These are phyloP conservation scores for Sarcophaga bullata DNA, from an alignment of 1,140 invertebrate species.

Conservation along the genomic window DNA sequence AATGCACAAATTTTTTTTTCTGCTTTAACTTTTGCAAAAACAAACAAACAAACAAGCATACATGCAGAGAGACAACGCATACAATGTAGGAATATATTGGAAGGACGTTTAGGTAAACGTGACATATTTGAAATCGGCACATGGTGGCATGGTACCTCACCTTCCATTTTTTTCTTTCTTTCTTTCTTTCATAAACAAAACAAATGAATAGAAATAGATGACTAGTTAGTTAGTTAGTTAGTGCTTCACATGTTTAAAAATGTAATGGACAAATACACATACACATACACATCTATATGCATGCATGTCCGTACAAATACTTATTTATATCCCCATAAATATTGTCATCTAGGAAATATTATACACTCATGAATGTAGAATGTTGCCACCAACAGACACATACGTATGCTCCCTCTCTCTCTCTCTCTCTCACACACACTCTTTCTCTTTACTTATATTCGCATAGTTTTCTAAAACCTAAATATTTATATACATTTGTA, in stretches of 20 bases:
- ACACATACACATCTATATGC: slow-evolving; percentile 34
- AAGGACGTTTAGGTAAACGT: slow-evolving; percentile 18
- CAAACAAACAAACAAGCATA: not conserved
- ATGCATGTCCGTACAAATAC: too few relatives aligned
- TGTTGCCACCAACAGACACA: not conserved
- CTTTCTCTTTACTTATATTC: not conserved
- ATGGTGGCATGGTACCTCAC: not conserved
- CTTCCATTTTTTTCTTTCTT: too few relatives aligned
- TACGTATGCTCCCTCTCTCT: not conserved
- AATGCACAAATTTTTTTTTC: not conserved
- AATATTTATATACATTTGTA: too few relatives aligned
- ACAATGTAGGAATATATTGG: not conserved
- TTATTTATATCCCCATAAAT: not conserved
- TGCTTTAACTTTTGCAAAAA: not conserved
- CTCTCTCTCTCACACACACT: not conserved
- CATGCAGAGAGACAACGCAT: too few relatives aligned
- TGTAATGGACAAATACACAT: slow-evolving; percentile 47
- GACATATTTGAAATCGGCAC: slow-evolving; percentile 23
- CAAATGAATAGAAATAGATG: slow-evolving; percentile 24
- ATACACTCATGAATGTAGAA: slow-evolving; percentile 13
- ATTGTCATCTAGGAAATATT: slow-evolving; percentile 33
- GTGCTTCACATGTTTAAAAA: not conserved
- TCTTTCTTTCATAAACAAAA: slow-evolving; percentile 4
- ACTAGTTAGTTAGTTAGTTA: not conserved
- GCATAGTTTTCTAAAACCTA: too few relatives aligned